Evolutionary conservation across 2,113 vertebrate genomes (phyloP).

Genomic region (Eonycteris spelaea): DNA sequence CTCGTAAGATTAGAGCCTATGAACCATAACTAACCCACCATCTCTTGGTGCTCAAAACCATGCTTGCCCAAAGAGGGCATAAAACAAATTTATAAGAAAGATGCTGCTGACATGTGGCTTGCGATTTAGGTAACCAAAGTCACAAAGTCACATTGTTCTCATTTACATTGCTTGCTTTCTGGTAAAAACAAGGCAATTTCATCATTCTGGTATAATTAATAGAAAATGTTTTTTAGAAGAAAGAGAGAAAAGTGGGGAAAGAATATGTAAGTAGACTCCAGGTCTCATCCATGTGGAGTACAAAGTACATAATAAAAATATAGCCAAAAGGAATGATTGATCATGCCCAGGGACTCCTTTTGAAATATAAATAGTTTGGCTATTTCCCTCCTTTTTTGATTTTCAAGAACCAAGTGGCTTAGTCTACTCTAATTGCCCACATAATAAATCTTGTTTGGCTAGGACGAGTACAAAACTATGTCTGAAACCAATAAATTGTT

Average conservation of each 20-base stretch:
- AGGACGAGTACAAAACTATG: slow-evolving; percentile 60
- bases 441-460: slow-evolving; percentile 63
- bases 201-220: background rate
- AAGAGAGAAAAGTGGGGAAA: background rate
- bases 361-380: slow-evolving; percentile 47
- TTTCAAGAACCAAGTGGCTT: slow-evolving; percentile 44
- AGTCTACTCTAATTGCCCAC: slow-evolving; percentile 59
- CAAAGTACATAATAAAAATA: slow-evolving; percentile 24
- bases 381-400: slow-evolving; percentile 14
- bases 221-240: background rate
- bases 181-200: background rate
- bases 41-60: background rate
- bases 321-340: background rate
- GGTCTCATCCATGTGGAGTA: background rate
- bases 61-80: background rate
- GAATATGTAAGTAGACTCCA: background rate
- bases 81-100: background rate
- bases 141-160: background rate
- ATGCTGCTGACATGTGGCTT: background rate
- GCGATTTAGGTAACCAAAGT: background rate
- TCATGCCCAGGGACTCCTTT: background rate
- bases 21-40: background rate
- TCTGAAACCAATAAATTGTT: slow-evolving; percentile 73
- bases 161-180: background rate
- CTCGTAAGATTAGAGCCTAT: background rate